phyloP scores from a whole-genome alignment of 2,113 vertebrate species.

The Brachypodius melanocephalos region DNA sequence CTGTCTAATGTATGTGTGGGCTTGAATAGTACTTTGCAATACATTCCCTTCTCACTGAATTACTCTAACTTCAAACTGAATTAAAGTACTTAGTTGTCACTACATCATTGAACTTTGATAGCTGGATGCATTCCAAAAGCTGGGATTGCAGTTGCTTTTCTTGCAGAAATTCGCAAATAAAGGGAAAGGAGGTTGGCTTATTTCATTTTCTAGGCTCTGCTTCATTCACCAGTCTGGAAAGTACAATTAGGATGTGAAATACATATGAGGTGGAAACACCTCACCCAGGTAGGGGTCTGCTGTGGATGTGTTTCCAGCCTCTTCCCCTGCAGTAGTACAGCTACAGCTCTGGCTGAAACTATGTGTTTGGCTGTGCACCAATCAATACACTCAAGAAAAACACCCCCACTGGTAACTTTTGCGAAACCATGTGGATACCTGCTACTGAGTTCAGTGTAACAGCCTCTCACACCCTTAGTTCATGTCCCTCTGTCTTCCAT shows the following conservation, averaged over 20 bases:
- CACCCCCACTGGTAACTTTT: not conserved
- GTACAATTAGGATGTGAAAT: not conserved
- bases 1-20: constrained; percentile 58
- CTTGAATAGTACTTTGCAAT: constrained; percentile 40
- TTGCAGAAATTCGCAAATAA: not conserved
- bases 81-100: constrained; percentile 31
- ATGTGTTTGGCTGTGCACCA: not conserved
- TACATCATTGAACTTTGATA: constrained; percentile 17
- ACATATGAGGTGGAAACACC: not conserved
- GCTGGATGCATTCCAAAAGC: constrained; percentile 14
- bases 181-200: not conserved
- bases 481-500: not conserved
- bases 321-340: not conserved
- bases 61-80: constrained; percentile 42
- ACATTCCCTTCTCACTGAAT: constrained; percentile 42
- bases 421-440: not conserved
- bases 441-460: not conserved
- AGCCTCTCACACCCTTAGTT: not conserved
- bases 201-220: not conserved
- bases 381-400: not conserved
- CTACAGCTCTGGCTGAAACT: not conserved
- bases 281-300: accelerated
- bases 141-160: not conserved
- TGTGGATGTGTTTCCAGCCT: not conserved
- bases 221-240: not conserved